Percentiles rank a stretch among this genome's conserved stretches.
Conservation (phyloP, 2,888 invertebrate species). For the Sicus ferrugineus region DNA sequence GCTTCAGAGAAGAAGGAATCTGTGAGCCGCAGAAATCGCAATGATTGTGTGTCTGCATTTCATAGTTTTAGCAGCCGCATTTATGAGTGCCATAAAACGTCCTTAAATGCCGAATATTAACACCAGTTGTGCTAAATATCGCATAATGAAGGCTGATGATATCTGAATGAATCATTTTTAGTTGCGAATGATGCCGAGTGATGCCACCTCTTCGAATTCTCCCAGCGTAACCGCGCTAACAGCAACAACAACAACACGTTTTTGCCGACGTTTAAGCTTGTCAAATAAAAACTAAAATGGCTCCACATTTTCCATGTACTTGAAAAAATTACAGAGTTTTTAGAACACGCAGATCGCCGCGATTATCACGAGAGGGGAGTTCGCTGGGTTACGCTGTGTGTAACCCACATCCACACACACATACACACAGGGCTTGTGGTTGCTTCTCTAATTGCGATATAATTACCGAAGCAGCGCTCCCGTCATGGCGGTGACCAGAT, state of each 20-base stretch:
- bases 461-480: conserved; percentile 53
- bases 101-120: too few relatives aligned
- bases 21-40: too few relatives aligned
- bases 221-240: neutral
- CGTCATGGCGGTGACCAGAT: neutral
- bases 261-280: too few relatives aligned
- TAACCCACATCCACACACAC: neutral
- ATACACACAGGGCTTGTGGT: conserved; percentile 43
- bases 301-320: conserved; percentile 44
- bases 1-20: too few relatives aligned
- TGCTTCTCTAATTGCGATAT: conserved; percentile 65
- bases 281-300: conserved; percentile 33
- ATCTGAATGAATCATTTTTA: too few relatives aligned
- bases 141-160: too few relatives aligned
- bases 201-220: too few relatives aligned
- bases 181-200: too few relatives aligned
- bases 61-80: too few relatives aligned
- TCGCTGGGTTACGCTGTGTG: neutral
- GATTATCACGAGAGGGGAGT: conserved; percentile 13
- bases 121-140: too few relatives aligned
- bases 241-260: neutral
- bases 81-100: too few relatives aligned
- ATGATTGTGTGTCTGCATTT: too few relatives aligned
- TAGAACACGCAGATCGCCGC: conserved; percentile 19
- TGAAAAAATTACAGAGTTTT: conserved; percentile 31